A percentile compares a stretch with the other conserved stretches of the same genome.
These are phyloP conservation scores for Dolichopus griseipennis DNA, from an alignment of 2,888 invertebrate species.

Conservation along the genomic window DNA sequence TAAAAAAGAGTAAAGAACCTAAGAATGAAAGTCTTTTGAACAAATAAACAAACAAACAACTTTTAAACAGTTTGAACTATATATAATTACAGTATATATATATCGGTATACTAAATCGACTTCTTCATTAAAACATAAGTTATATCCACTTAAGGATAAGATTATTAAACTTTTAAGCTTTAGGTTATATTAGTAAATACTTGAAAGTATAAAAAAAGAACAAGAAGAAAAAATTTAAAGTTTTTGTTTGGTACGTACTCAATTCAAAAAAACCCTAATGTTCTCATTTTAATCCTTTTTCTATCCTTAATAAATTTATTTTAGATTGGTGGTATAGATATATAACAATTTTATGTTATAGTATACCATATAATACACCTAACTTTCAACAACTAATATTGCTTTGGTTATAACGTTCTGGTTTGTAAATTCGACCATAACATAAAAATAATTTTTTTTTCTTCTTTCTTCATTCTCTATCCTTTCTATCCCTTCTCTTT, in stretches of 20 bases:
- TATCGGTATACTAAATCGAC: neutral
- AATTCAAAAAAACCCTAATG: neutral
- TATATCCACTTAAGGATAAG: slow-evolving; percentile 4
- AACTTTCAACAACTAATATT: no score
- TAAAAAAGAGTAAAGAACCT: neutral
- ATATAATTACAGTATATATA: neutral
- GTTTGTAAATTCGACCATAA: slow-evolving; percentile 3
- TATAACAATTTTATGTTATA: neutral
- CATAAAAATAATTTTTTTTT: neutral
- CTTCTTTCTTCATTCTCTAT: neutral
- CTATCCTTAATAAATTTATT: slow-evolving; percentile 6
- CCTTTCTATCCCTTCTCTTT: neutral
- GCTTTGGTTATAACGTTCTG: neutral
- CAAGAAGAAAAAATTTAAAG: no score
- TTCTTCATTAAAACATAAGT: slow-evolving; percentile 4
- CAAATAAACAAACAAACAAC: no score
- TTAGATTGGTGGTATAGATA: neutral
- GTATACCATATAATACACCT: no score
- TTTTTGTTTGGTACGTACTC: no score
- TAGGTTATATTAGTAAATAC: neutral
- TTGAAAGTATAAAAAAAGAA: neutral
- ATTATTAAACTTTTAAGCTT: slow-evolving; percentile 6
- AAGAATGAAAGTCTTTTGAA: neutral
- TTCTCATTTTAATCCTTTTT: neutral
- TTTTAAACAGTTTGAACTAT: no score